These are phyloP conservation scores for Nicator chloris DNA, from an alignment of 2,113 vertebrate species.

Conservation along the genomic window DNA sequence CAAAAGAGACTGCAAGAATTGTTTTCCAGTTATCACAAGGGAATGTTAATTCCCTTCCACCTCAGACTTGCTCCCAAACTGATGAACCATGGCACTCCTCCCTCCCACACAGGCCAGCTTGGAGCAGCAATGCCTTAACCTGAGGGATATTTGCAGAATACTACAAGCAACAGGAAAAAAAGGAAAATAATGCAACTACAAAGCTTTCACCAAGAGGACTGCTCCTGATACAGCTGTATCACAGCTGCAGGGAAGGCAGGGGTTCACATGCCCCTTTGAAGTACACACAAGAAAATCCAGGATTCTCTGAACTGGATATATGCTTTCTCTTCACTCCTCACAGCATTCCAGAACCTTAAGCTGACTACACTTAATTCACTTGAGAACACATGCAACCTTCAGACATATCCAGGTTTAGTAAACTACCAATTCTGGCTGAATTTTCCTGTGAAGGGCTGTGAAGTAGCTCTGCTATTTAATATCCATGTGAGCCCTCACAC, in stretches of 20 bases:
- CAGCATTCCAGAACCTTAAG: background rate
- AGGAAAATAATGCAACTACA: background rate
- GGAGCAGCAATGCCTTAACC: background rate
- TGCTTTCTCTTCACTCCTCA: background rate
- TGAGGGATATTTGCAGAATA: background rate
- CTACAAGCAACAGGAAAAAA: background rate
- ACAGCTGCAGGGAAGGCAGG: background rate
- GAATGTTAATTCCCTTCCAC: background rate
- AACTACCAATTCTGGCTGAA: background rate
- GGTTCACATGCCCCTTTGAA: background rate
- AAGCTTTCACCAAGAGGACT: background rate
- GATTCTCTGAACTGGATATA: background rate
- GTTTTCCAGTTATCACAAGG: background rate
- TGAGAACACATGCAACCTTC: background rate
- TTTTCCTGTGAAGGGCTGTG: background rate
- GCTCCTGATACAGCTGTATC: background rate
- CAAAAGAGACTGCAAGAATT: background rate
- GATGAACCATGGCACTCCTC: background rate
- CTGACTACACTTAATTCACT: background rate
- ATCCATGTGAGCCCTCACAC: background rate
- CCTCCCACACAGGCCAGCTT: background rate
- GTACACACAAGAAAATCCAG: background rate
- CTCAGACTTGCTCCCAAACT: background rate
- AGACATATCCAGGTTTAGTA: background rate
- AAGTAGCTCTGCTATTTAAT: background rate